These are phyloP conservation scores for Chaetodon trifascialis DNA, from an alignment of 2,113 vertebrate genomes.

Conservation along the genomic window DNA sequence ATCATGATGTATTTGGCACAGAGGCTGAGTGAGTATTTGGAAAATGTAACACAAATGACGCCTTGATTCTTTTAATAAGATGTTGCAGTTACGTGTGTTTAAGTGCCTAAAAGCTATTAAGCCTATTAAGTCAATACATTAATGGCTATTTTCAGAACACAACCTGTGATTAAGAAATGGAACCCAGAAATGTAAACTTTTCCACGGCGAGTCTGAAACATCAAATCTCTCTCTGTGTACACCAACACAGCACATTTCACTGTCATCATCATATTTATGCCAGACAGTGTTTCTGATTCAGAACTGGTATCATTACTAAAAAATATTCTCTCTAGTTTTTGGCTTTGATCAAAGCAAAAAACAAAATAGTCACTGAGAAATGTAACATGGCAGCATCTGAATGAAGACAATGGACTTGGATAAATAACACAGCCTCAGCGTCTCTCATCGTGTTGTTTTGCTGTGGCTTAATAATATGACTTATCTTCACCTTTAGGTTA, in stretches of 20 bases:
- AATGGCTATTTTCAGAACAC: background rate
- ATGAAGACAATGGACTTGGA: background rate
- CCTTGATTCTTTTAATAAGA: background rate
- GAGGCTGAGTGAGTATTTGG: background rate
- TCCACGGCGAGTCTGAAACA: background rate
- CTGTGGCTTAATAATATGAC: too few relatives aligned
- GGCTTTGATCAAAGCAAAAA: slow-evolving; percentile 26
- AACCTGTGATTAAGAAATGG: background rate
- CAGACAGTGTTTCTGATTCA: background rate
- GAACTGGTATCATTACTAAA: background rate
- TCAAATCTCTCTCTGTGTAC: background rate
- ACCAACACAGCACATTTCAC: background rate
- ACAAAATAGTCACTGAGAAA: slow-evolving; percentile 5
- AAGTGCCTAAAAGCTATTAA: background rate
- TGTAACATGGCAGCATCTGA: background rate
- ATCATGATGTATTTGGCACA: background rate
- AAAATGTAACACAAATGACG: background rate
- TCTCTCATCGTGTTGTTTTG: too few relatives aligned
- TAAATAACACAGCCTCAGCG: background rate
- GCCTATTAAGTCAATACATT: too few relatives aligned
- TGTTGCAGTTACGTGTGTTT: background rate
- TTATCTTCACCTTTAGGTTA: too few relatives aligned
- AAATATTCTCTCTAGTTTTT: background rate
- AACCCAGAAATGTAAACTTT: background rate
- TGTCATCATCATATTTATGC: background rate